Percentiles rank a stretch among this genome's conserved stretches.
These are phyloP conservation scores for Phymorhynchus buccinoides DNA, from an alignment of 1,140 invertebrate species.

Conservation along the genomic window DNA sequence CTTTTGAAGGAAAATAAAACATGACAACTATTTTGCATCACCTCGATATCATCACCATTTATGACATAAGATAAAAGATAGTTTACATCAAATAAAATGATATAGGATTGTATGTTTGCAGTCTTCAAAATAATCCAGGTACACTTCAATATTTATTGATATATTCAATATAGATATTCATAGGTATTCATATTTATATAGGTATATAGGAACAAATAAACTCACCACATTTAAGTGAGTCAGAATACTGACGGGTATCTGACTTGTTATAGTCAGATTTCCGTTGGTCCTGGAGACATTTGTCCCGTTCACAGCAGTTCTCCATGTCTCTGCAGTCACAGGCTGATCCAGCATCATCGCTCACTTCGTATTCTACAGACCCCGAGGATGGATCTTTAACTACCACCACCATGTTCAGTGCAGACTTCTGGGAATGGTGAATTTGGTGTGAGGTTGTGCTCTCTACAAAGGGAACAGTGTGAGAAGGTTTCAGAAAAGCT, in stretches of 20 bases:
- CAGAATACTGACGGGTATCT: background rate
- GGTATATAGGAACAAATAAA: background rate
- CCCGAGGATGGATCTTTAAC: background rate
- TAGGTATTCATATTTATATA: too few relatives aligned
- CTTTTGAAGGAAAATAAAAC: too few relatives aligned
- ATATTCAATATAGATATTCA: background rate
- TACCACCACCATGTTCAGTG: background rate
- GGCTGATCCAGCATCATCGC: background rate
- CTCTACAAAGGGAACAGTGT: too few relatives aligned
- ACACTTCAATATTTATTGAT: background rate
- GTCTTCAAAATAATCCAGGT: too few relatives aligned
- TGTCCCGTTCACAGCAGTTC: background rate
- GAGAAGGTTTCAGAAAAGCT: too few relatives aligned
- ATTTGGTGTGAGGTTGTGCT: too few relatives aligned
- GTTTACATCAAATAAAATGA: too few relatives aligned
- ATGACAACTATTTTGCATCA: too few relatives aligned
- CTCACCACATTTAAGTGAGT: background rate
- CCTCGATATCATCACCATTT: too few relatives aligned
- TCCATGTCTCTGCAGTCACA: background rate
- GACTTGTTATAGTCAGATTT: background rate
- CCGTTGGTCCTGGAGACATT: background rate
- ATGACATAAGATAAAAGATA: too few relatives aligned
- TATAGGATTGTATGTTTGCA: too few relatives aligned
- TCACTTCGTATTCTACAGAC: background rate
- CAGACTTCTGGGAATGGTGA: background rate